Base-by-base conservation (phyloP, 2,797 vertebrate genomes). In the Falco columbarius region DNA sequence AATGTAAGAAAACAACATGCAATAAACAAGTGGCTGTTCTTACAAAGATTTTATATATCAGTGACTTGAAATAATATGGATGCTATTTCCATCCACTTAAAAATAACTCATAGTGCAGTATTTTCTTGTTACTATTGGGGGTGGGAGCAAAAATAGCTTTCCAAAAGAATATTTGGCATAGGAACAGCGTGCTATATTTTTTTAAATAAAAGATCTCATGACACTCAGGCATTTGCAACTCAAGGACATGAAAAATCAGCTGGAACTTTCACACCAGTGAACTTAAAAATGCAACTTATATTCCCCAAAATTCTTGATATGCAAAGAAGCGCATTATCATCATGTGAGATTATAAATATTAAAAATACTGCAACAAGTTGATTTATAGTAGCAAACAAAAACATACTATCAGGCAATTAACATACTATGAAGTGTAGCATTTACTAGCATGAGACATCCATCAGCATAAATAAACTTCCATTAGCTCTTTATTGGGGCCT, bases 81-180 rank as follows among this genome's bases (percentile, higher is more conserved):
- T 90, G 76, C 96, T 98, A 98, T 98, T 98, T 98, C 63, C 92
- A 98, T 95, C 75, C 75, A 77, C 87, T 97, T 96, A 96, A 98
- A 98, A 98, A 98, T 98, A 98, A 97, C 97, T 96, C 86, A 55
- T 72, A 92, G 97, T 77, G 94, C 96, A 97, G 97, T 93, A 97
- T 98, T 98, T 98, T 97, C 96, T 98, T 96, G 96, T 98, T 98
- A 93, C 92, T 97, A 82, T 97, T 97, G 96, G 95, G 96, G 90
- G 90, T 93, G 75, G 86, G 86, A 94, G 80, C 97, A 97, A 97
- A 98, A 98, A 98, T 98, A 98, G 96, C 86, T 91, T 87, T 90
- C 96, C 90, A 91, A 90, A 95, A 95, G 97, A 94, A 97, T 93
- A 96, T 97, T 83, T 97, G 97, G 97, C 96, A 95, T 97, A 97